phyloP scores from a whole-genome alignment of 2,113 vertebrate species.

The Mastomys coucha region DNA sequence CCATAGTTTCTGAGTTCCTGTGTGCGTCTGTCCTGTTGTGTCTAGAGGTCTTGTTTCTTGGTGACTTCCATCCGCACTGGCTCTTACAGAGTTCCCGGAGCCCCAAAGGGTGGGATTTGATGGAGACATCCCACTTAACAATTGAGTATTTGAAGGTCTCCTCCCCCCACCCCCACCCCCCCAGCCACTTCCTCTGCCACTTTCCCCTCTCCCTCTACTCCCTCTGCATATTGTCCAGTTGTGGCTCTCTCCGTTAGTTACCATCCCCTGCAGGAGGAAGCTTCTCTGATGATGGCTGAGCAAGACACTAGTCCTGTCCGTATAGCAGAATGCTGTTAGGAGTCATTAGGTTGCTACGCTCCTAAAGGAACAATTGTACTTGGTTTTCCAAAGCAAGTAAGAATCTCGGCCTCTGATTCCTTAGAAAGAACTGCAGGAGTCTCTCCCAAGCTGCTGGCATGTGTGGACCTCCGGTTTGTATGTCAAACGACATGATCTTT shows the following conservation, averaged over 20 bases:
- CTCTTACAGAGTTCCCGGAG: not conserved
- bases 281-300: not conserved
- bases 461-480: not conserved
- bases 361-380: not conserved
- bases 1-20: not conserved
- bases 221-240: not conserved
- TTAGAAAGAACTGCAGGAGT: not conserved
- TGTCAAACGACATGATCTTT: slow-evolving; percentile 37
- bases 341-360: not conserved
- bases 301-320: not conserved
- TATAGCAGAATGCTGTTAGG: not conserved
- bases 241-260: not conserved
- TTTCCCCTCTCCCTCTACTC: too few species aligned
- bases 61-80: not conserved
- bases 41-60: not conserved
- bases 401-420: not conserved
- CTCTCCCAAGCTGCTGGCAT: not conserved
- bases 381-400: not conserved
- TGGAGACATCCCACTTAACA: not conserved
- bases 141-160: too few species aligned
- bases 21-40: not conserved
- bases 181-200: not conserved
- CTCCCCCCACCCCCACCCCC: not conserved
- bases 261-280: not conserved
- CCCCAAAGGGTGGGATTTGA: not conserved